Conservation (phyloP, 2,888 invertebrate genomes). For the Cantharis rustica region DNA sequence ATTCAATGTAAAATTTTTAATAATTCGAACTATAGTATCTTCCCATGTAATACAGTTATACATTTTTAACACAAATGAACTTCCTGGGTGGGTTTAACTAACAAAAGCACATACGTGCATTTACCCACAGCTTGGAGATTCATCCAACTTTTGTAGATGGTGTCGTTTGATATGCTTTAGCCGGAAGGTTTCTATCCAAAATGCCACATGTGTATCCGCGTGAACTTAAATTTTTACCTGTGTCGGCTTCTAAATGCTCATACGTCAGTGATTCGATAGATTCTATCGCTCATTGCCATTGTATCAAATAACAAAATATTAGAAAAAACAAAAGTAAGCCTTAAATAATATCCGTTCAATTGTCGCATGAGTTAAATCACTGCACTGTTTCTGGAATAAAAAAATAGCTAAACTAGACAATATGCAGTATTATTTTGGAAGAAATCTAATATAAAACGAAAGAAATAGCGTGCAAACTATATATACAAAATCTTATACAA, state of each 20-base stretch:
- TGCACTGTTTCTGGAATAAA: not conserved
- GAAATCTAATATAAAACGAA: constrained; percentile 37
- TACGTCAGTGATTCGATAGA: constrained; percentile 14
- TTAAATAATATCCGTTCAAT: constrained; percentile 1
- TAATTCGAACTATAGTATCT: not conserved
- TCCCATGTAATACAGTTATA: constrained; percentile 21
- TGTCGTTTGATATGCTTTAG: constrained; percentile 46
- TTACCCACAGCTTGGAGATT: constrained; percentile 51
- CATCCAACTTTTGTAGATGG: constrained; percentile 45
- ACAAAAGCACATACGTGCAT: constrained; percentile 55
- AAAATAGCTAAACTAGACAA: not conserved
- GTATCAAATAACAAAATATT: not conserved
- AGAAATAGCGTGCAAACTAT: constrained; percentile 38
- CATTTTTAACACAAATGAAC: constrained; percentile 36
- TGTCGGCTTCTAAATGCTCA: constrained; percentile 23
- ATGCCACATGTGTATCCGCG: constrained; percentile 38
- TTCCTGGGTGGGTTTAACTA: constrained; percentile 52
- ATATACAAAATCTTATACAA: constrained; percentile 51
- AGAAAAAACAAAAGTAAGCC: not conserved
- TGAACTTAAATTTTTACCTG: constrained; percentile 36
- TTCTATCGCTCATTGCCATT: not conserved
- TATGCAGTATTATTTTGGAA: constrained; percentile 3
- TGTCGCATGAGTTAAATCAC: not conserved
- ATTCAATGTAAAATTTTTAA: constrained; percentile 1
- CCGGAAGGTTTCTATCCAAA: constrained; percentile 29